These are phyloP conservation scores for Anodontia alba DNA, from an alignment of 2,888 invertebrate genomes.

Conservation along the genomic window DNA sequence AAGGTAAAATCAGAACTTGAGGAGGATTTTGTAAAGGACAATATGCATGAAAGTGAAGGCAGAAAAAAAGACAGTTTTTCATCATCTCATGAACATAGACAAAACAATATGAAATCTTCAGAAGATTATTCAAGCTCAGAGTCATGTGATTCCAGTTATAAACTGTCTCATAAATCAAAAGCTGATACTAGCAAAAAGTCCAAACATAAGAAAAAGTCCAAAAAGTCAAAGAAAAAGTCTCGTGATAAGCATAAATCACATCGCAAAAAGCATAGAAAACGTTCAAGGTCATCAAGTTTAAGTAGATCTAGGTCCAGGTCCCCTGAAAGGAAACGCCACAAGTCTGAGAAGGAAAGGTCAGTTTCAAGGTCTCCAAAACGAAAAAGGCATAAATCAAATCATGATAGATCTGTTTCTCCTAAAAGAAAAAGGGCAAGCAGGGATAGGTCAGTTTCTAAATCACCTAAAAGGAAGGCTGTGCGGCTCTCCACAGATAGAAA, in stretches of 20 bases:
- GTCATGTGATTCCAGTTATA: background rate
- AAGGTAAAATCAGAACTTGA: too few species aligned
- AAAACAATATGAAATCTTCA: background rate
- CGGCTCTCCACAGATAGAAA: background rate
- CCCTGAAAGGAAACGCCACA: conserved; percentile 15
- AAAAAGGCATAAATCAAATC: background rate
- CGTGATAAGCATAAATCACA: conserved; percentile 3
- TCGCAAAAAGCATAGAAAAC: background rate
- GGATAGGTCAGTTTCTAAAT: background rate
- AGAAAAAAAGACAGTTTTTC: too few species aligned
- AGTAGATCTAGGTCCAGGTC: conserved; percentile 17
- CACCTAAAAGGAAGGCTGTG: background rate
- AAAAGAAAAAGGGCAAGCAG: background rate
- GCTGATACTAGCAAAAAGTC: background rate
- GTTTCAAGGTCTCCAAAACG: background rate
- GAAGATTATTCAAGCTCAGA: background rate
- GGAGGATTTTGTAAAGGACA: too few species aligned
- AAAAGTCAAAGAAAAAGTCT: conserved; percentile 2
- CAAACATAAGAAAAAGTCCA: conserved; percentile 12
- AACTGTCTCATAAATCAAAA: background rate
- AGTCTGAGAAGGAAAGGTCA: conserved; percentile 7
- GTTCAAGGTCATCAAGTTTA: conserved; percentile 27
- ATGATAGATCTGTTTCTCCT: background rate
- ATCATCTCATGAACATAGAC: background rate
- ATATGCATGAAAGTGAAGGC: too few species aligned